Percentiles rank a stretch among this genome's conserved stretches.
These are phyloP conservation scores for Pteronura brasiliensis DNA, from an alignment of 2,113 vertebrate genomes.

Conservation along the genomic window DNA sequence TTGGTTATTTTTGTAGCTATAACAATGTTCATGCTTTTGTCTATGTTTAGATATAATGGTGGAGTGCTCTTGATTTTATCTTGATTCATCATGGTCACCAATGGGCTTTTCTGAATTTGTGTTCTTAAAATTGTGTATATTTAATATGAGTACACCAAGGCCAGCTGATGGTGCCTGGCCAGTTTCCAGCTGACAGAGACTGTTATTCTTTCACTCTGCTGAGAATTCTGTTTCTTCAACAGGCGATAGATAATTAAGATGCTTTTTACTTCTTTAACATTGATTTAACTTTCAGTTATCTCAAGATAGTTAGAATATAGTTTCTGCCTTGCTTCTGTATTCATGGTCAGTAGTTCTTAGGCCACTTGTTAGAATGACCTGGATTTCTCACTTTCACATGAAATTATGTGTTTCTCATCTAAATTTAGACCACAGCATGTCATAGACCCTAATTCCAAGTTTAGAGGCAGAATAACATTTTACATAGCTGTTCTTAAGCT, in stretches of 20 bases:
- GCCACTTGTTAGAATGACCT: neutral
- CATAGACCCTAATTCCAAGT: neutral
- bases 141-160: neutral
- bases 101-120: neutral
- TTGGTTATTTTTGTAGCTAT: neutral
- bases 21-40: neutral
- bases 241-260: neutral
- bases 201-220: neutral
- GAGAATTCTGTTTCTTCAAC: slow-evolving; percentile 18
- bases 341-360: neutral
- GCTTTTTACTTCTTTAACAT: slow-evolving; percentile 13
- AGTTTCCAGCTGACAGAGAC: neutral
- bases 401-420: neutral
- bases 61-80: neutral
- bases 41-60: neutral
- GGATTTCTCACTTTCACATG: neutral
- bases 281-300: neutral
- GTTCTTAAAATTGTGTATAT: neutral
- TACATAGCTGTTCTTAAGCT: slow-evolving; percentile 10
- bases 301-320: neutral
- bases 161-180: neutral
- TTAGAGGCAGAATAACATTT: slow-evolving; percentile 22
- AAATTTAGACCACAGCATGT: slow-evolving; percentile 15
- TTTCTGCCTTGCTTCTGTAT: neutral
- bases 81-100: neutral